Evolutionary conservation across 1,140 invertebrate species (phyloP), one percentile per base, ranked within the genome.

Genomic region (Eriocheir sinensis): DNA sequence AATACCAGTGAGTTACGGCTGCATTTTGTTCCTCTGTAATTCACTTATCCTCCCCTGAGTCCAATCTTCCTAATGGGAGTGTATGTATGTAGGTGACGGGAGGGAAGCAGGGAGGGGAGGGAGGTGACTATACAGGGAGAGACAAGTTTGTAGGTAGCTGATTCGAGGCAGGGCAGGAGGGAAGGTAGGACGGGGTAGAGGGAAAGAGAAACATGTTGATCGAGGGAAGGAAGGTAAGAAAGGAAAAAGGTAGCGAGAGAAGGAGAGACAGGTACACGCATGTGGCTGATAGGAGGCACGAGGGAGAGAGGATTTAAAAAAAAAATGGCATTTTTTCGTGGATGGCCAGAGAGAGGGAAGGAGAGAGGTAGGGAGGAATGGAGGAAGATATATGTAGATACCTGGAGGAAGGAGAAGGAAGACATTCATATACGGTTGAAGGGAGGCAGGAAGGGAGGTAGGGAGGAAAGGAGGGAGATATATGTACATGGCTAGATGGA

Each of bases 1-100:
- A 83, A 92, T 92, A 32, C 91, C 91, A 3, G 91, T 92, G 48
- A 92, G 91, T 83, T 32, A 30, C 32, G 8, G 38, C 30, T 40
- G 21, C 41, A 44, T 89, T 44, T 89, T 86, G n/a, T 17, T 86
- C 36, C 60, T 36, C n/a, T 36, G 83, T 86, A 38, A 86, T 53
- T 48, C 89, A 38, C 12, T 90, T 90, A 17, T 34, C 89, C 41
- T 32, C 36, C 48, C 60, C 60, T 60, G 60, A 72, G 21, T 72
- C 60, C 60, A 72, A 72, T 72, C 60, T 72, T 72, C 60, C 21
- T 53, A 41, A 90, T 90, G 89, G 89, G 21, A 17, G 40, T n/a
- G n/a, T n/a, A n/a, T n/a, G n/a, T n/a, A n/a, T n/a, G n/a, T 32
- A 89, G 86, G 86, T 36, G 86, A n/a, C 3, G 86, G 89, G 6